phyloP scores from a whole-genome alignment of 2,113 vertebrate species.

The Motacilla alba region DNA sequence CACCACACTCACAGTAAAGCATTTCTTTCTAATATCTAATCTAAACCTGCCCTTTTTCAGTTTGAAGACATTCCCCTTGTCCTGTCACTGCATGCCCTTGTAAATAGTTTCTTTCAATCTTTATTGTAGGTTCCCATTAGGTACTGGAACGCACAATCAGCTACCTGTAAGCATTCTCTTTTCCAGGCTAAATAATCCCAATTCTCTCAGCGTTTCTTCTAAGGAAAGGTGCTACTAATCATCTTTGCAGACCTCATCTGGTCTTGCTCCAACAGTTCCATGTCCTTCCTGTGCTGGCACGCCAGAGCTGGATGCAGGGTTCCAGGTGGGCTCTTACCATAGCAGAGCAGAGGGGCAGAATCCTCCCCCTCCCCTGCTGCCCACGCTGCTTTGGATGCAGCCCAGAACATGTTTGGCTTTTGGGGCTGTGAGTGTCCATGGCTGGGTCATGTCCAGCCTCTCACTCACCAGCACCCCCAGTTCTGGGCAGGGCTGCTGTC shows the following conservation, averaged over 20 bases:
- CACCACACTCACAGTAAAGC: not conserved
- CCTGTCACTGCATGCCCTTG: not conserved
- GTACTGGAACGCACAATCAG: not conserved
- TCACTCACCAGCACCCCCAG: not conserved
- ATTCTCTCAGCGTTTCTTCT: not conserved
- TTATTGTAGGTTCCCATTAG: not conserved
- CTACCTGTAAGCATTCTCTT: not conserved
- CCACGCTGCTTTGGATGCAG: not conserved
- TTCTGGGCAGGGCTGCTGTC: not conserved
- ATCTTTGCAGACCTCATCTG: not conserved
- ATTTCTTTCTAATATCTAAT: not conserved
- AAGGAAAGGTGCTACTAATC: not conserved
- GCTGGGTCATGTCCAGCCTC: not conserved
- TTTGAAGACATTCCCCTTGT: not conserved
- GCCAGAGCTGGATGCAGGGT: fast-evolving
- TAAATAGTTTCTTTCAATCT: not conserved
- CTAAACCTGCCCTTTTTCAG: not conserved
- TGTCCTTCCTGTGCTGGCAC: no score
- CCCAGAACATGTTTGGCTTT: fast-evolving
- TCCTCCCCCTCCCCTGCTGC: not conserved
- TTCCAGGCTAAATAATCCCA: not conserved
- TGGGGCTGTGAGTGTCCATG: not conserved
- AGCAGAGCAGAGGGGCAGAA: not conserved
- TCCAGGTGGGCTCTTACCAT: not conserved
- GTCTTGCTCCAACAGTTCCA: fast-evolving